Evolutionary conservation across 2,888 invertebrate species (phyloP).

Genomic region (Toxonevra muliebris): DNA sequence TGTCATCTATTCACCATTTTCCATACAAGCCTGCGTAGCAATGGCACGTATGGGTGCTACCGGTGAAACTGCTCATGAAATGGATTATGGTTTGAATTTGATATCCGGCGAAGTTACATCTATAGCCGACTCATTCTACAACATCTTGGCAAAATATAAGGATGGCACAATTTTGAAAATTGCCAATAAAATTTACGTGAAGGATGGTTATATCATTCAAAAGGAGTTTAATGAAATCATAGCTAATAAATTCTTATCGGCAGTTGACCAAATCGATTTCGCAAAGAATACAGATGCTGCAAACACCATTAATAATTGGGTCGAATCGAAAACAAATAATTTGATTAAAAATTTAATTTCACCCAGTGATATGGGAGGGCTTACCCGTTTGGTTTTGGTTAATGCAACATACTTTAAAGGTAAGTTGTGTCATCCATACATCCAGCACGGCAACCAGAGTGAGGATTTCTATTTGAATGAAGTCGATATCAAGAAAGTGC

Average conservation of each 20-base stretch:
- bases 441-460: constrained; percentile 68
- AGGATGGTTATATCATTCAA: constrained; percentile 68
- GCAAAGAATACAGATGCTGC: constrained; percentile 65
- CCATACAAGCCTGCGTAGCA: constrained; percentile 76
- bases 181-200: constrained; percentile 80
- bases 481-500: constrained; percentile 66
- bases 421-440: constrained; percentile 76
- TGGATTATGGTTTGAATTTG: constrained; percentile 69
- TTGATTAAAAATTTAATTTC: constrained; percentile 81
- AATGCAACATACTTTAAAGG: constrained; percentile 91
- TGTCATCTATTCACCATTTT: constrained; percentile 79
- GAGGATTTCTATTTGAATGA: constrained; percentile 73
- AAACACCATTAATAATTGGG: constrained; percentile 81
- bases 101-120: constrained; percentile 50
- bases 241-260: constrained; percentile 72
- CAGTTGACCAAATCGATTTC: constrained; percentile 74
- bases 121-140: constrained; percentile 54
- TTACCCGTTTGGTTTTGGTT: constrained; percentile 76
- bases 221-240: constrained; percentile 70
- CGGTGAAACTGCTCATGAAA: constrained; percentile 70
- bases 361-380: constrained; percentile 66
- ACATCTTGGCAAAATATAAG: constrained; percentile 49
- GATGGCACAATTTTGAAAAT: constrained; percentile 65
- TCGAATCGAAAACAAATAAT: constrained; percentile 79
- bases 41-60: constrained; percentile 78